Base-by-base conservation (phyloP, 2,113 vertebrate genomes). In the Psilopsiagon aymara region DNA sequence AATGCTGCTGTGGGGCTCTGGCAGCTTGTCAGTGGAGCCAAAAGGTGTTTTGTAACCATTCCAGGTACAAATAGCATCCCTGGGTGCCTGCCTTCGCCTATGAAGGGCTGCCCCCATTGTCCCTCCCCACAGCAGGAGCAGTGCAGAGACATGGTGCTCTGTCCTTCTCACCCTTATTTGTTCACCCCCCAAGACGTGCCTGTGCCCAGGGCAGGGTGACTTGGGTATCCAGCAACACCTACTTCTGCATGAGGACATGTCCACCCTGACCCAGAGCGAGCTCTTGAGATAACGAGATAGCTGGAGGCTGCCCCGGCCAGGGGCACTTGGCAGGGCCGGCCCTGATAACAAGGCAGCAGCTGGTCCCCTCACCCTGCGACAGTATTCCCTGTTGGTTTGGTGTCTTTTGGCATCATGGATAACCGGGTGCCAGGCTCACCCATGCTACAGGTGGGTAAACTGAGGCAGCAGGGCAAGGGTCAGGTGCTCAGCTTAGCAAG, bases 191-290 rank as follows among this genome's bases (percentile, higher is more conserved):
- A 10, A 71, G 49, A 46, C 33, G 44, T 18, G 35, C 20, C 51
- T 81, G 17, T 73, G 59, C 47, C 39, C 49, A 57, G 83, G 37
- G 49, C 71, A 57, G 31, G 31, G 59, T 19, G 44, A 17, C 27
- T 41, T 69, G 92, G 64, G 80, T 73, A 94, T 95, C 86, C 77
- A 96, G 69, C 64, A 78, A 91, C 96, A 97, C 91, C 77, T 57
- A 92, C 96, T 97, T 91, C 39, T 91, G 83, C 0, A 41, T 86
- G 95, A 0, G 0, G 91, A 97, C 92, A 55, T 9, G 43, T 91
- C 92, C 92, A 81, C 86, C 95, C 95, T 0, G 4, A 81, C 77
- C 94, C 82, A 52, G 69, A 93, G 55, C 47, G 0, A 82, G 94
- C 94, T 92, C 95, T 96, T 83, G 73, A 96, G 95, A 95, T 97